phyloP scores from a whole-genome alignment of 2,888 invertebrate species.

The Eustalomyia histrio region DNA sequence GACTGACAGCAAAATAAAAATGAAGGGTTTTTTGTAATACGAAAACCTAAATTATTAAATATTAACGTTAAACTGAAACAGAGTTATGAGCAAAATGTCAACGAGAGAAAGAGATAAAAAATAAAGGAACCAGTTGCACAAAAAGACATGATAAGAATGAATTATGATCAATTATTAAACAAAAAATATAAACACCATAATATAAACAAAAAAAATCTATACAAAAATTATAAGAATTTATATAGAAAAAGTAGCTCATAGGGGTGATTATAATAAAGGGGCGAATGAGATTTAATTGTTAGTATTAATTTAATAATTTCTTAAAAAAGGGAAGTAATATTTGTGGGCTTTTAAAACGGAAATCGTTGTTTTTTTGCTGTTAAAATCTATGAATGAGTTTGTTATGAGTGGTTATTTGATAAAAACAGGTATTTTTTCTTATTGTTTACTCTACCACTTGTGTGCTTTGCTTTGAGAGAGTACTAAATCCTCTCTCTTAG shows the following conservation, averaged over 20 bases:
- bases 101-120: conserved; percentile 63
- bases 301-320: not conserved
- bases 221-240: not conserved
- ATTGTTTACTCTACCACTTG: not conserved
- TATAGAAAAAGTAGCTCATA: not conserved
- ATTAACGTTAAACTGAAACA: conserved; percentile 57
- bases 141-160: conserved; percentile 72
- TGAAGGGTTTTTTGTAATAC: conserved; percentile 60
- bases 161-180: conserved; percentile 78
- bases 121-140: conserved; percentile 70
- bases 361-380: not conserved
- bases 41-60: conserved; percentile 71
- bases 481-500: conserved; percentile 1
- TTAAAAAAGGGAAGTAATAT: conserved; percentile 16
- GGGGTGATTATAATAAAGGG: not conserved
- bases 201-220: not conserved
- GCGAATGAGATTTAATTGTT: not conserved
- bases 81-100: not conserved
- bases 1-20: conserved; percentile 70
- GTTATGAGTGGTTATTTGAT: not conserved
- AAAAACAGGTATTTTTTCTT: conserved; percentile 36
- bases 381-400: conserved; percentile 41
- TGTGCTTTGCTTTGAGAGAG: not conserved
- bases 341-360: conserved; percentile 12
- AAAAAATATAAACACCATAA: conserved; percentile 42